phyloP scores from a whole-genome alignment of 2,797 vertebrate genomes.

The Yasuhikotakia modesta region DNA sequence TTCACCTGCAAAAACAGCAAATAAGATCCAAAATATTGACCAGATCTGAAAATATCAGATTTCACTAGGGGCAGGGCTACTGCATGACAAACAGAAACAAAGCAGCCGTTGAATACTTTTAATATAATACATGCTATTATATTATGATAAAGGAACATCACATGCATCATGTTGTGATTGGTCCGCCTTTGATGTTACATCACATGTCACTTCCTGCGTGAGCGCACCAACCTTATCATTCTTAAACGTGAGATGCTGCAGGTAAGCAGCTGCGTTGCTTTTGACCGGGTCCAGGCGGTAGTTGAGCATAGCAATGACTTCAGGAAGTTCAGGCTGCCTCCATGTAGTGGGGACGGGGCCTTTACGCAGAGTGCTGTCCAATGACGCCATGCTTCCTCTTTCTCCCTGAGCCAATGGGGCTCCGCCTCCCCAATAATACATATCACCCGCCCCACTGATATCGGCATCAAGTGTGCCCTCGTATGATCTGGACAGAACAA shows the following conservation, averaged over 20 bases:
- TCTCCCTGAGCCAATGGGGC: constrained; percentile 90
- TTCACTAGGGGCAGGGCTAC: not conserved
- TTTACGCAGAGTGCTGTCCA: constrained; percentile 93
- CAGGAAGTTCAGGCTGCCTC: constrained; percentile 92
- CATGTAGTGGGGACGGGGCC: constrained; percentile 76
- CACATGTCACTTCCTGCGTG: not conserved
- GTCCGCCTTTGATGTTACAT: not conserved
- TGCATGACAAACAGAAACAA: too few species aligned
- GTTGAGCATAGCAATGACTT: constrained; percentile 95
- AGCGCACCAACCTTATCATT: constrained; percentile 86
- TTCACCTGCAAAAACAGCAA: constrained; percentile 71
- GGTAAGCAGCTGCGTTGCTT: constrained; percentile 92
- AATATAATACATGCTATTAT: too few species aligned
- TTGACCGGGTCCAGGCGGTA: constrained; percentile 91
- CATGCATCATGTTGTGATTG: too few species aligned
- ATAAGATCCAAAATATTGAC: not conserved
- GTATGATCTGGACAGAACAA: constrained; percentile 83
- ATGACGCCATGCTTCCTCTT: constrained; percentile 91
- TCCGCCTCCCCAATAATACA: constrained; percentile 83
- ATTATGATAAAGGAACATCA: too few species aligned
- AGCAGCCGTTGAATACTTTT: too few species aligned
- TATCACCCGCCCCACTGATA: constrained; percentile 78
- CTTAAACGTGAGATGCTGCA: constrained; percentile 95
- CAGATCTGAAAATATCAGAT: too few species aligned
- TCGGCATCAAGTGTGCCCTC: constrained; percentile 91